Conservation (phyloP, 1,140 invertebrate species). For the Cotesia typhae region DNA sequence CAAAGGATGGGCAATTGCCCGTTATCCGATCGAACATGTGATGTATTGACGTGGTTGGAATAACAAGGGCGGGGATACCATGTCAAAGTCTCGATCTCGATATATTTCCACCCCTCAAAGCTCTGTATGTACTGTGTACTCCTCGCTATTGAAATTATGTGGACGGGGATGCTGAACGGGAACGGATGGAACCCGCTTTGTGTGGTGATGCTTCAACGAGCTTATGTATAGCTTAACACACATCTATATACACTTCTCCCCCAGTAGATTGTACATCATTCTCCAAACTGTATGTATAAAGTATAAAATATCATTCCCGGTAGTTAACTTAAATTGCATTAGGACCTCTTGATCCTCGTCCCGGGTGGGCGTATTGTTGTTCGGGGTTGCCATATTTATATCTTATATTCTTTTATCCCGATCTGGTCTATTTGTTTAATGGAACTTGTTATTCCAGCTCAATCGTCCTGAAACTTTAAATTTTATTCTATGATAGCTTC, state of each 20-base stretch:
- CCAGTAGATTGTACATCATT: constrained; percentile 1
- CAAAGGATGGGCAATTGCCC: constrained; percentile 33
- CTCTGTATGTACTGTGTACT: not conserved
- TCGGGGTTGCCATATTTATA: constrained; percentile 28
- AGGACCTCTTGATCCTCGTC: constrained; percentile 46
- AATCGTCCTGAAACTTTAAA: constrained; percentile 31
- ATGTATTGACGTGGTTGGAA: constrained; percentile 45
- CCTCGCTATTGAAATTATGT: constrained; percentile 16
- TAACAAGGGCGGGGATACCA: constrained; percentile 43
- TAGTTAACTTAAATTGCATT: constrained; percentile 60
- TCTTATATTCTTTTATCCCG: constrained; percentile 27
- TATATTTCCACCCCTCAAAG: not conserved
- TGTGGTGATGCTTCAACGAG: constrained; percentile 51
- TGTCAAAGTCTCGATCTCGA: not conserved
- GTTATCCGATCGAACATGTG: constrained; percentile 37
- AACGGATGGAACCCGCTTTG: constrained; percentile 43
- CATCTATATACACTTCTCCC: constrained; percentile 11
- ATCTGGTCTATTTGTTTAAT: constrained; percentile 59
- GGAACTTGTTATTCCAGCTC: constrained; percentile 53
- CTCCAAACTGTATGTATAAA: constrained; percentile 35
- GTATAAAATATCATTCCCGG: constrained; percentile 49
- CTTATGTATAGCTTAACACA: constrained; percentile 43
- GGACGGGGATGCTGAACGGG: constrained; percentile 25
- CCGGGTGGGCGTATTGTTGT: constrained; percentile 51
- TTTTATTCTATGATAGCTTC: not conserved